Base-by-base conservation (phyloP, 2,888 invertebrate genomes). In the Lepidonotus clava region DNA sequence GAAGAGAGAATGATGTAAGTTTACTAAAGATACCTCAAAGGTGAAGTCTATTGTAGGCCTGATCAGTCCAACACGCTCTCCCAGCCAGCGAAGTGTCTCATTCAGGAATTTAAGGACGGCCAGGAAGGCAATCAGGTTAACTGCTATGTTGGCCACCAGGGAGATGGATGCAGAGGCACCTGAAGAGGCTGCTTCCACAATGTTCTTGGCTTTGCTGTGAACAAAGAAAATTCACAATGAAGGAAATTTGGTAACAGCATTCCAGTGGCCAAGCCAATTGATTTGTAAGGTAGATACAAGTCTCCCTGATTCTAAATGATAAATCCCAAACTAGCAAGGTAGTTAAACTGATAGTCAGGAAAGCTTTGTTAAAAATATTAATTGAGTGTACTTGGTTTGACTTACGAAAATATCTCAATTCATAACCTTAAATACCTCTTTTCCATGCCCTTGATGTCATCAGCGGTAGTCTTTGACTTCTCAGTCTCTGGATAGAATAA, bases 121-220 rank as follows among this genome's bases (percentile, higher is more conserved):
- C 0, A 98, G 96, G 92, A 98, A 98, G 0, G 98, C 98, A 0
- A 99, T 96, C n/a, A 99, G 95, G 91, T 98, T 98, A 18, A 98
- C 98, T 4, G 97, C 96, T 88, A 99, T 98, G 90, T 97, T 97
- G 11, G 97, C 95, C 6, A 98, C 96, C 0, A 99, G 95, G 0
- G 96, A 95, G 1, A 98, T 96, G 0, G 97, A 98, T 91, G 96
- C 96, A 11, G 96, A 95, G 0, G 98, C 98, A 0, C 99, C 99
- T 91, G 97, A 96, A 0, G 97, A 96, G 0, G 98, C 98, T 0
- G 99, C 99, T 91, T 99, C 98, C 40, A 99, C 94, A 0, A 97
- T 95, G 84, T 98, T 98, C 0, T 96, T 95, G 92, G 98, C 97
- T 90, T 96, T 95, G 80, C 98, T 98, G 93, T 24, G 90, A 87